Conservation (phyloP, 2,797 vertebrate species). For the Hemitrygon akajei region DNA sequence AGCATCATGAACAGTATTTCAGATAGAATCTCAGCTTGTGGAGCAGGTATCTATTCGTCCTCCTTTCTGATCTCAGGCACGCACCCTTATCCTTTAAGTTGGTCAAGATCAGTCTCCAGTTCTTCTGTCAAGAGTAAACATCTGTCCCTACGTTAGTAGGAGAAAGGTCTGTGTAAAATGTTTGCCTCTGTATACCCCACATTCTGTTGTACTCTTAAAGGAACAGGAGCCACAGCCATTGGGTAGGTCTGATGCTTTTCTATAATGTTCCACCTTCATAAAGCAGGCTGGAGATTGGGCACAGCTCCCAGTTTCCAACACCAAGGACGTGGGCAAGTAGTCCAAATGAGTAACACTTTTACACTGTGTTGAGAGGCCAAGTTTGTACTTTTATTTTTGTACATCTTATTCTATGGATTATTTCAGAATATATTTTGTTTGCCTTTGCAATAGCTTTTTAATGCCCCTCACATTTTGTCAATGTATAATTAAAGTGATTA, state of each 20-base stretch:
- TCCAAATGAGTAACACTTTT: neutral
- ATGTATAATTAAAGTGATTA: neutral
- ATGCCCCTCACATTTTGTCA: neutral
- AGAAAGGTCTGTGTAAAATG: neutral
- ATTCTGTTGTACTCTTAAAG: neutral
- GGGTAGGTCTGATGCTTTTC: neutral
- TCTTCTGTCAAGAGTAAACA: neutral
- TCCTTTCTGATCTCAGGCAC: neutral
- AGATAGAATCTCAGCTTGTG: too few species aligned
- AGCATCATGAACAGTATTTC: neutral
- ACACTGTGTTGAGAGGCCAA: neutral
- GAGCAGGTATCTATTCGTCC: too few species aligned
- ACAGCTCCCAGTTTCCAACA: neutral
- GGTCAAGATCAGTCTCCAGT: too few species aligned
- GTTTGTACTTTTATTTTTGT: conserved; percentile 1
- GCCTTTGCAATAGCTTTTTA: neutral
- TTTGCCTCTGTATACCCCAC: neutral
- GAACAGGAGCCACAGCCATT: neutral
- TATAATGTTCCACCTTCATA: neutral
- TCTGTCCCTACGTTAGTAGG: neutral
- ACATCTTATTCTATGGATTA: too few species aligned
- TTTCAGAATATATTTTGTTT: neutral
- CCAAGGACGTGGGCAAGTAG: too few species aligned
- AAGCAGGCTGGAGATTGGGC: neutral
- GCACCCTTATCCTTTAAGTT: neutral